A percentile compares a stretch with the other conserved stretches of the same genome.
Evolutionary conservation across 2,888 invertebrate species (phyloP).

Genomic region (Dryobotodes eremita): DNA sequence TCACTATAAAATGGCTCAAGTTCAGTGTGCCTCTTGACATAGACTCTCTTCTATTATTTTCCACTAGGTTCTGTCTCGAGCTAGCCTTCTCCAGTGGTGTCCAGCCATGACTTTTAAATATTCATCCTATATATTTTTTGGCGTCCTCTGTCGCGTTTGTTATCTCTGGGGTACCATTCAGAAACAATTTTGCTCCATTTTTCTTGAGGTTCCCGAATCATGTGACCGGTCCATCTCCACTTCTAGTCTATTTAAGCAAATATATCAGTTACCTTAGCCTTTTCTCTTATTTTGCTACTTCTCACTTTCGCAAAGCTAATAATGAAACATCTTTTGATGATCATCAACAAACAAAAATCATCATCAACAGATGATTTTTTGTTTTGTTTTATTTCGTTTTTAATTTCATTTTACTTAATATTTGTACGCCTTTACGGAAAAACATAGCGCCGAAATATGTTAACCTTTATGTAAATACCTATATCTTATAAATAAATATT

Average conservation of each 20-base stretch:
- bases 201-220: not conserved
- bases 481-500: too few relatives aligned
- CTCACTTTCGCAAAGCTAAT: not conserved
- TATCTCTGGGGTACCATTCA: not conserved
- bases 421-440: too few relatives aligned
- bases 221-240: not conserved
- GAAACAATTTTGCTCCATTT: not conserved
- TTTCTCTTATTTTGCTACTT: not conserved
- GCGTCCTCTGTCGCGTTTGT: not conserved
- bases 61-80: not conserved
- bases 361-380: too few relatives aligned
- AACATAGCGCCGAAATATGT: too few relatives aligned
- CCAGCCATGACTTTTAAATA: not conserved
- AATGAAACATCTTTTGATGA: too few relatives aligned
- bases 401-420: too few relatives aligned
- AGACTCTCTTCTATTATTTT: not conserved
- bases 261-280: not conserved
- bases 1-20: not conserved
- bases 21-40: not conserved
- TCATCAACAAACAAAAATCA: too few relatives aligned
- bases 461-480: too few relatives aligned
- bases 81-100: not conserved
- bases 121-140: not conserved
- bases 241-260: not conserved
- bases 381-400: too few relatives aligned